Conservation (phyloP, 2,113 vertebrate genomes). For the Nerophis ophidion region DNA sequence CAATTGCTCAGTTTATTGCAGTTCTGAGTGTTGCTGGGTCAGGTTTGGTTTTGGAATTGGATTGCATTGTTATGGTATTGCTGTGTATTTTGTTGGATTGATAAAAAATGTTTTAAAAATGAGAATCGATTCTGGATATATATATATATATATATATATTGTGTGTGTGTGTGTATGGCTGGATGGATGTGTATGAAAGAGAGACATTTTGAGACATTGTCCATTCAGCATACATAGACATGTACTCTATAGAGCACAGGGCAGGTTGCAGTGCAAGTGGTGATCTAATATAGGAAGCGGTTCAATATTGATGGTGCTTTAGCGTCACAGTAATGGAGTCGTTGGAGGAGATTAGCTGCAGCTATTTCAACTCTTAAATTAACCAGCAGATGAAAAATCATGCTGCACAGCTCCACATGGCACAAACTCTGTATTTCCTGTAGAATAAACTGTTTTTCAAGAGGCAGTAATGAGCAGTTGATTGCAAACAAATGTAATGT, state of each 20-base stretch:
- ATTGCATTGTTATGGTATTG: too few species aligned
- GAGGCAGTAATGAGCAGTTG: conserved; percentile 37
- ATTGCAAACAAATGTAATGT: conserved; percentile 44
- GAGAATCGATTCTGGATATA: too few species aligned
- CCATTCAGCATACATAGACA: too few species aligned
- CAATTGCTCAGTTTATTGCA: too few species aligned
- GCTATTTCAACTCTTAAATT: conserved; percentile 56
- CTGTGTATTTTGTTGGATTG: too few species aligned
- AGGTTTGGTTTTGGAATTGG: too few species aligned
- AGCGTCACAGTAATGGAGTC: conserved; percentile 47
- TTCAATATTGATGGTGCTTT: conserved; percentile 49
- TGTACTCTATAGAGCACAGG: background rate
- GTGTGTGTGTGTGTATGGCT: too few species aligned
- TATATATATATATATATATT: too few species aligned
- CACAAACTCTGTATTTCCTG: background rate
- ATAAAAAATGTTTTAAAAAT: too few species aligned
- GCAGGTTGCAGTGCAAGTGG: conserved; percentile 34
- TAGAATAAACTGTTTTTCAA: conserved; percentile 16
- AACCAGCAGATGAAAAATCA: conserved; percentile 48
- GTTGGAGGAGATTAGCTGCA: conserved; percentile 59
- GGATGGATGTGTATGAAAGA: too few species aligned
- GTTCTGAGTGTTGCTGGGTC: too few species aligned
- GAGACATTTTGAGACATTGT: too few species aligned
- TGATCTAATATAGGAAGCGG: conserved; percentile 52
- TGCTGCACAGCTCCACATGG: conserved; percentile 14